Base-by-base conservation (phyloP, 2,797 vertebrate genomes). In the Chaunax sp. region DNA sequence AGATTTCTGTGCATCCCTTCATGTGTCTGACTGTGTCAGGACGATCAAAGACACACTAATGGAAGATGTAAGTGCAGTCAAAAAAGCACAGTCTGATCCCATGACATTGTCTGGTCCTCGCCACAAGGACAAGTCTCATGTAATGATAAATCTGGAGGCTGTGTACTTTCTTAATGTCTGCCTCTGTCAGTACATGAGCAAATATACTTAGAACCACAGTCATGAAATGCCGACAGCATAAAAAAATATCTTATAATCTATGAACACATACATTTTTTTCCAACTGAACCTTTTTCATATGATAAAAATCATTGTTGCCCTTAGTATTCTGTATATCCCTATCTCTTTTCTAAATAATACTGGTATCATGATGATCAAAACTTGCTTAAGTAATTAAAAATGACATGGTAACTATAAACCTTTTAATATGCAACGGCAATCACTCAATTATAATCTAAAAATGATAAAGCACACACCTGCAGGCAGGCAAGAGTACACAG, bases 31-130 rank as follows among this genome's bases (percentile, higher is more conserved):
- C 58, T 57, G 41, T 37, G 20, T 74, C 71, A 60, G 33, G 64
- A 64, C 66, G 59, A 75, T 85, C 64, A 82, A 77, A 84, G 78
- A 73, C 77, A 47, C 55, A 72, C 37, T 80, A 73, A 82, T 75
- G 64, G 54, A 22, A 47, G 75, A 76, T 64, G 51, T 69, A 72
- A 60, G 37, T 54, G 44, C 71, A 51, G 66, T 57, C n/a, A 43
- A 65, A 66, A 75, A 50, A 74, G 75, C 59, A 44, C 54, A 23
- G 60, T 77, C 72, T 64, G 64, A 72, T 77, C 54, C 43, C n/a
- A 26, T 65, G 81, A 82, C 76, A 75, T 79, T 85, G 79, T 84
- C 76, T 84, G 72, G 75, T 72, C 69, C 33, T 79, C 65, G 7
- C 5, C 28, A 62, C 53, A 75, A 73, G 79, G 85, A 79, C 79